These are phyloP conservation scores for Manis javanica DNA, from an alignment of 2,797 vertebrate genomes.

Conservation along the genomic window DNA sequence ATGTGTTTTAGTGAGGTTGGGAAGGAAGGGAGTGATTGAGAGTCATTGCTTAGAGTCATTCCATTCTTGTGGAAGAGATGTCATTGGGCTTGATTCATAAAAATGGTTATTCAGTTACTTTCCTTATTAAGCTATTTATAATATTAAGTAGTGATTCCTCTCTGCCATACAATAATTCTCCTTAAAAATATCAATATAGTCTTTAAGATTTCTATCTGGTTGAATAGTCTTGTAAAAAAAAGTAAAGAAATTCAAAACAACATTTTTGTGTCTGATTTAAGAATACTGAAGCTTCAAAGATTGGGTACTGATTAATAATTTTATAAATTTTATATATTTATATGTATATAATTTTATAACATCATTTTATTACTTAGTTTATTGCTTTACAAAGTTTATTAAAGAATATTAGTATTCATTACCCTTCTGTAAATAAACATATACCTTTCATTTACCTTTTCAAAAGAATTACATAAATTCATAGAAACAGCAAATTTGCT, in stretches of 20 bases:
- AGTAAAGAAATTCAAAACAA: conserved; percentile 12
- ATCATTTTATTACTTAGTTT: too few relatives aligned
- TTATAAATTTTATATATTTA: too few relatives aligned
- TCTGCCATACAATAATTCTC: not conserved
- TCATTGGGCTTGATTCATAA: conserved; percentile 5
- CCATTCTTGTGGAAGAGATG: not conserved
- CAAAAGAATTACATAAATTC: not conserved
- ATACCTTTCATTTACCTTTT: not conserved
- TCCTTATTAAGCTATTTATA: conserved; percentile 24
- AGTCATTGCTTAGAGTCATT: not conserved
- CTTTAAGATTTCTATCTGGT: conserved; percentile 18
- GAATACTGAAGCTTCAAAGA: not conserved
- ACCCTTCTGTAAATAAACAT: not conserved
- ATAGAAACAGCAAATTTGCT: not conserved
- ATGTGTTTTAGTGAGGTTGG: not conserved
- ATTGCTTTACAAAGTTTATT: not conserved
- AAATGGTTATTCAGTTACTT: not conserved
- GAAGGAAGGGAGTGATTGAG: not conserved
- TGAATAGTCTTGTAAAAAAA: conserved; percentile 16
- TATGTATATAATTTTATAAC: too few relatives aligned
- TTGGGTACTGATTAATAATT: not conserved
- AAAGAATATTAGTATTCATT: not conserved
- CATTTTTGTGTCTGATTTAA: not conserved
- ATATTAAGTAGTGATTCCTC: not conserved
- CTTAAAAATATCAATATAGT: not conserved